A percentile compares a stretch with the other conserved stretches of the same genome.
These are phyloP conservation scores for Paragorgia papillata DNA, from an alignment of 92 coral and sea anemone species.

Conservation along the genomic window DNA sequence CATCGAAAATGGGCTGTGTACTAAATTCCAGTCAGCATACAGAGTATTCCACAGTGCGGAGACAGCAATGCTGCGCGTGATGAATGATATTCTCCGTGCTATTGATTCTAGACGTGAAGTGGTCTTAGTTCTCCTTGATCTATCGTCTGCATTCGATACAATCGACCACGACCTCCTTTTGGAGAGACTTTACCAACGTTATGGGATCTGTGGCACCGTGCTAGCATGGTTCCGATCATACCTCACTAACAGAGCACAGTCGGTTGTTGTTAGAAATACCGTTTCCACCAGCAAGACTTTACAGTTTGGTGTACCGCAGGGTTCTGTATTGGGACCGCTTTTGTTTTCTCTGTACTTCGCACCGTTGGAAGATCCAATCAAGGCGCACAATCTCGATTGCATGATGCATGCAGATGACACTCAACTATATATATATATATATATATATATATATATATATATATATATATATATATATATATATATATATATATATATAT, in stretches of 20 bases:
- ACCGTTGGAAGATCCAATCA: conserved; percentile 49
- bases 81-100: conserved; percentile 40
- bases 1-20: conserved; percentile 44
- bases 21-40: conserved; percentile 63
- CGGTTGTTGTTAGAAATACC: conserved; percentile 38
- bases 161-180: conserved; percentile 46
- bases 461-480: too few relatives aligned
- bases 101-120: conserved; percentile 43
- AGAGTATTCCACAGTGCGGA: conserved; percentile 50
- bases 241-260: conserved; percentile 42
- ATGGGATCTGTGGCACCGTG: conserved; percentile 36
- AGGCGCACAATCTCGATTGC: conserved; percentile 22
- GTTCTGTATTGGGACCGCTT: conserved; percentile 54
- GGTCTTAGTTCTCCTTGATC: conserved; percentile 42
- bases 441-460: too few relatives aligned
- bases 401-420: conserved; percentile 46
- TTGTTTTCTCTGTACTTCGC: conserved; percentile 47
- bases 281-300: conserved; percentile 19
- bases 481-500: too few relatives aligned
- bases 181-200: conserved; percentile 38
- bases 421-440: conserved; percentile 42
- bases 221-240: conserved; percentile 56
- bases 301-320: conserved; percentile 46
- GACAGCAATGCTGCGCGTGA: conserved; percentile 50
- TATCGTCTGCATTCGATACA: conserved; percentile 43